Evolutionary conservation across 2,888 invertebrate species (phyloP).

Genomic region (Callosobruchus maculatus): DNA sequence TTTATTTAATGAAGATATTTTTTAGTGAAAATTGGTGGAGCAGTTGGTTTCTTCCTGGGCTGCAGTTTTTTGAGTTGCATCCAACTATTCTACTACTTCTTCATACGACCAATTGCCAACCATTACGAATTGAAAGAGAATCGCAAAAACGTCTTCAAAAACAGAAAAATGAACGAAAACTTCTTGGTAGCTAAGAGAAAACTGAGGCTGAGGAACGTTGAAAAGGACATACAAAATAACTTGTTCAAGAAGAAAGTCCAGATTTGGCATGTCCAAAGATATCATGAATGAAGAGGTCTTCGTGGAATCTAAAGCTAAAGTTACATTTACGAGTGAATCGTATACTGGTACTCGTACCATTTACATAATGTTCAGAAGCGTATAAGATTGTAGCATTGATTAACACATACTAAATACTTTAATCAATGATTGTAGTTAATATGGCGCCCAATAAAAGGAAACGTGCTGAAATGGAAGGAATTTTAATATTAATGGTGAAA

Average conservation of each 20-base stretch:
- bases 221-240: conserved; percentile 3
- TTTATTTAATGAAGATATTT: no score
- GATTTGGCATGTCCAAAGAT: background rate
- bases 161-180: conserved; percentile 5
- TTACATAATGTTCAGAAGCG: no score
- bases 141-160: background rate
- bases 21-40: conserved; percentile 10
- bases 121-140: conserved; percentile 5
- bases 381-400: no score
- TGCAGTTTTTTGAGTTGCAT: conserved; percentile 12
- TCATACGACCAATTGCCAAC: conserved; percentile 19
- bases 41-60: conserved; percentile 11
- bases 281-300: background rate
- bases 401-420: no score
- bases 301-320: background rate
- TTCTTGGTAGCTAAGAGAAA: conserved; percentile 6
- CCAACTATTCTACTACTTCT: conserved; percentile 18
- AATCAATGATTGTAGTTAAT: no score
- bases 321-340: no score
- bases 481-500: no score
- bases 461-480: no score
- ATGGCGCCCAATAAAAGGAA: no score
- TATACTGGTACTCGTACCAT: no score
- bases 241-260: conserved; percentile 1
- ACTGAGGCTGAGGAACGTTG: conserved; percentile 3